A percentile compares a stretch with the other conserved stretches of the same genome.
These are phyloP conservation scores for Drosophila merina DNA, from an alignment of 2,888 invertebrate species.

Conservation along the genomic window DNA sequence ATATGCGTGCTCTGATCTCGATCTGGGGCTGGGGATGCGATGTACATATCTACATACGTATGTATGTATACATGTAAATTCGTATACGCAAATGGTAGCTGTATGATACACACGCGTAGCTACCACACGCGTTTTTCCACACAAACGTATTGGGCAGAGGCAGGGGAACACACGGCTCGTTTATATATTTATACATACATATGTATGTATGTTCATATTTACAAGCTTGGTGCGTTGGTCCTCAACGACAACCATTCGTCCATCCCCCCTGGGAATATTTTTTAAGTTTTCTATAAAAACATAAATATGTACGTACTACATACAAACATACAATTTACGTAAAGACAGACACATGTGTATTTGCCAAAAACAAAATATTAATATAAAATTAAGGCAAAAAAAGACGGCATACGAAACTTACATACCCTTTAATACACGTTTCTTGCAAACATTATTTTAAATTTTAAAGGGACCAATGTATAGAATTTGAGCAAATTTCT, in stretches of 20 bases:
- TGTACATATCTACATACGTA: neutral
- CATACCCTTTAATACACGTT: neutral
- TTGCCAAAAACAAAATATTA: constrained; percentile 19
- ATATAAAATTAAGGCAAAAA: constrained; percentile 1
- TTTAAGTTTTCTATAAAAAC: neutral
- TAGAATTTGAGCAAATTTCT: too few relatives aligned
- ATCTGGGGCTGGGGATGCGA: constrained; percentile 38
- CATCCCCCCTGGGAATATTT: constrained; percentile 25
- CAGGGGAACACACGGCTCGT: constrained; percentile 2
- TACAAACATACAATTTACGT: too few relatives aligned
- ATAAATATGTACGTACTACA: too few relatives aligned
- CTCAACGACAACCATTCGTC: constrained; percentile 28
- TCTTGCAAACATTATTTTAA: neutral
- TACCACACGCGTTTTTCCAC: constrained; percentile 20
- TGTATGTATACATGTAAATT: too few relatives aligned
- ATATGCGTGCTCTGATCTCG: constrained; percentile 38
- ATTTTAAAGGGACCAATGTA: too few relatives aligned
- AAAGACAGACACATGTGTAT: too few relatives aligned
- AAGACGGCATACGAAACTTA: neutral
- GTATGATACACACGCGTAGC: constrained; percentile 31
- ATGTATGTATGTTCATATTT: constrained; percentile 32
- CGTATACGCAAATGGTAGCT: constrained; percentile 51
- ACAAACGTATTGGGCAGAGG: constrained; percentile 7
- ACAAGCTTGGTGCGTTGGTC: constrained; percentile 69
- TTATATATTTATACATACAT: neutral